These are phyloP conservation scores for Ormyrus nitidulus DNA, from an alignment of 2,888 invertebrate genomes.

Conservation along the genomic window DNA sequence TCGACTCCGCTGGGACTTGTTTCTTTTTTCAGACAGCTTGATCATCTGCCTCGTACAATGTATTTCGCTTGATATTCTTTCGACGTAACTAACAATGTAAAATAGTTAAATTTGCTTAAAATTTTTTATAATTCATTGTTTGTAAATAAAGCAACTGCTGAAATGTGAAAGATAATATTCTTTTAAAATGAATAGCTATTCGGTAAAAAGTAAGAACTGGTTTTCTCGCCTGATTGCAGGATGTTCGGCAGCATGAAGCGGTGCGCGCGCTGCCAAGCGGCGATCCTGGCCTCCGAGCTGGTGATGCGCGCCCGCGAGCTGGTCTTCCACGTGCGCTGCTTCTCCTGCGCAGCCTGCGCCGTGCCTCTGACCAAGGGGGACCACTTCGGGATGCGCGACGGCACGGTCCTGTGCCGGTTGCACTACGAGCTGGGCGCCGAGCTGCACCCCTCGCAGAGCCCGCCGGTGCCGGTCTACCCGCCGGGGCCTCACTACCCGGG, in stretches of 20 bases:
- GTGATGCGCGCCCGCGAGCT: slow-evolving; percentile 96
- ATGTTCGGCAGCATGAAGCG: slow-evolving; percentile 89
- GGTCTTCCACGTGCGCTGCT: slow-evolving; percentile 96
- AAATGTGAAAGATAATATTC: no score
- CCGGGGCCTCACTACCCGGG: slow-evolving; percentile 76
- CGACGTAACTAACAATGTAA: no score
- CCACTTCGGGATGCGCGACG: slow-evolving; percentile 94
- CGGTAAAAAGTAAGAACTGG: background rate
- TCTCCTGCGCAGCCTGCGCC: slow-evolving; percentile 93
- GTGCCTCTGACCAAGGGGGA: slow-evolving; percentile 93
- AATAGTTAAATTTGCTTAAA: no score
- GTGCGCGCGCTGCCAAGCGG: slow-evolving; percentile 92
- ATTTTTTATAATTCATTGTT: no score
- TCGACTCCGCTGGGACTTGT: no score
- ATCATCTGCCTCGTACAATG: no score
- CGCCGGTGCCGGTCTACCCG: slow-evolving; percentile 73
- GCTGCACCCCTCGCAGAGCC: slow-evolving; percentile 72
- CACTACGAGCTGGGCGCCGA: slow-evolving; percentile 80
- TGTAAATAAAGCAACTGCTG: no score
- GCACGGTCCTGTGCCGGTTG: slow-evolving; percentile 90
- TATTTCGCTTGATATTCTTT: no score
- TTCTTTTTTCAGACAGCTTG: background rate
- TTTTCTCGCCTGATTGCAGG: slow-evolving; percentile 77
- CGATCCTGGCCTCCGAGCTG: slow-evolving; percentile 92
- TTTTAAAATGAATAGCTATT: no score